These are phyloP conservation scores for Pardosa pseudoannulata DNA, from an alignment of 2,888 invertebrate species.

Conservation along the genomic window DNA sequence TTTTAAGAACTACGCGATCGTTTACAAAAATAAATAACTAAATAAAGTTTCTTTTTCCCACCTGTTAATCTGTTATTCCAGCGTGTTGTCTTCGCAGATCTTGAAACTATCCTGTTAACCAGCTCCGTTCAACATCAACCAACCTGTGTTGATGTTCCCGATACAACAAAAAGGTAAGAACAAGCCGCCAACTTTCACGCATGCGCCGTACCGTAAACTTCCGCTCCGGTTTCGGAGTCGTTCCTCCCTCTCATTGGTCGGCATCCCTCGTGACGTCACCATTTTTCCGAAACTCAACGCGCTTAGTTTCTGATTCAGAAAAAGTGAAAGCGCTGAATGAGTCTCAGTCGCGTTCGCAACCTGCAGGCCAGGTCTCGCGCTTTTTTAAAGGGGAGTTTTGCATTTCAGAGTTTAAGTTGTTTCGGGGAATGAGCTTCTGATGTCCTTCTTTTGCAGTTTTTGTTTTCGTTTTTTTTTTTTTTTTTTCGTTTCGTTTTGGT, in stretches of 20 bases:
- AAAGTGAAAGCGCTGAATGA: slow-evolving; percentile 28
- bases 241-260: slow-evolving; percentile 23
- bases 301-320: slow-evolving; percentile 22
- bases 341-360: not conserved
- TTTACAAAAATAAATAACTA: too few species aligned
- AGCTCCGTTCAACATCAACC: slow-evolving; percentile 20
- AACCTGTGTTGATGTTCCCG: slow-evolving; percentile 23
- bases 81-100: not conserved
- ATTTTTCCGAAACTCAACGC: slow-evolving; percentile 31
- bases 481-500: too few species aligned
- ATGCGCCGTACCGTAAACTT: slow-evolving; percentile 31
- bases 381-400: not conserved
- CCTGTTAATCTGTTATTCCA: slow-evolving; percentile 2
- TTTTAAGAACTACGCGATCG: too few species aligned
- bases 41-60: too few species aligned
- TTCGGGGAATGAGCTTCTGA: not conserved
- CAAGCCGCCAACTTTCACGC: not conserved
- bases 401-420: not conserved
- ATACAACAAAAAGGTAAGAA: slow-evolving; percentile 47
- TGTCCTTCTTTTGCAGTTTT: not conserved
- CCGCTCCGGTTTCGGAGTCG: slow-evolving; percentile 57
- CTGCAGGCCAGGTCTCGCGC: not conserved
- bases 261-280: not conserved
- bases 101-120: not conserved
- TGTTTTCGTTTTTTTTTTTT: too few species aligned